Base-by-base conservation (phyloP, 1,140 invertebrate species). In the Pseudomyrmex flavicornis region DNA sequence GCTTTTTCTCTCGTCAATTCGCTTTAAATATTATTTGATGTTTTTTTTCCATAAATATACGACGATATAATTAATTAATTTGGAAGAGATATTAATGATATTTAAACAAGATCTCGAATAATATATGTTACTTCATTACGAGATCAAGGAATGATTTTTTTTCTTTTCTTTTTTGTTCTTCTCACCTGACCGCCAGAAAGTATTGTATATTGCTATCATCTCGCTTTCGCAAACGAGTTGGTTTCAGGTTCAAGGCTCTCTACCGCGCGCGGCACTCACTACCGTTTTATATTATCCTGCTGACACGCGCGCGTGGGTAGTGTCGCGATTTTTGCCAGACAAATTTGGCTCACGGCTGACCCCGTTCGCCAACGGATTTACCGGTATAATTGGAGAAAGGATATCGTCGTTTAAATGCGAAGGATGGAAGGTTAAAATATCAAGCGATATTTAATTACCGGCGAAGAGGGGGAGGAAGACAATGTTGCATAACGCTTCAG, bases 161-260 rank as follows among this genome's bases (percentile, higher is more conserved):
- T 3, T 52, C 0, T 56, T 17, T 75, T 15, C 1, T 26, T 44
- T 35, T 59, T 52, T 7, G 44, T 69, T 13, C 7, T 56, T 70
- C n/a, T 65, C 20, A 66, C 20, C 4, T 63, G 54, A 70, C 44
- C 52, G 44, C 15, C n/a, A 59, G 20, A 20, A 69, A 79, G 65
- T 59, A 58, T 65, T 61, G 61, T 26, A 8, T 15, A 22, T 20
- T 61, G 66, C 20, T 20, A 48, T 46, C 13, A 35, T 56, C 22
- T 20, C 74, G 65, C 35, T 48, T 63, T 76, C 54, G 66, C 56
- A 54, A 85, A n/a, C 48, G 66, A 5, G 17, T 17, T 35, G 35
- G 73, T 87, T 87, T 87, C 86, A 87, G 79, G 86, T 87, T 85
- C 84, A 87, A 87, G 85, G 85, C 17, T 77, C 65, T 35, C 46